Base-by-base conservation (phyloP, 2,797 vertebrate species). In the Neostethus bicornis region DNA sequence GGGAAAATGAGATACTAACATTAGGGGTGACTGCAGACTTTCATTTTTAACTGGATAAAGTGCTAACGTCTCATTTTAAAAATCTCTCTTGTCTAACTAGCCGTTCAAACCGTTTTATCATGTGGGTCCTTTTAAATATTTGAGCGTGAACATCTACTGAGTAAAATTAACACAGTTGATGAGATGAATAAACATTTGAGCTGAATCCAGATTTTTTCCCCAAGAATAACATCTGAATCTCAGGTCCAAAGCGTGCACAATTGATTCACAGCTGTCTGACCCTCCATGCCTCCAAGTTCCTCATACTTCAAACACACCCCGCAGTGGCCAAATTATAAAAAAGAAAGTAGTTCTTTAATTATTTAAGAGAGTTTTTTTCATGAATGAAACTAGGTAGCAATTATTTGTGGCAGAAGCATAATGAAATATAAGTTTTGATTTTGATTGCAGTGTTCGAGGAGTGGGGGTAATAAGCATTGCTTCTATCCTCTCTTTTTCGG, bases 231-330 rank as follows among this genome's bases (percentile, higher is more conserved):
- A 81, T 83, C 73, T 70, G 77, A 85, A 35, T 57, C 53, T 45
- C 52, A 5, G 61, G 62, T 74, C 87, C 85, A 86, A 85, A 85
- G 79, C 52, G 68, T 79, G 72, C 54, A 68, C 77, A 75, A 73
- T 72, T 73, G 81, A 75, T 67, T 54, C 77, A 70, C 82, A 88
- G 82, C 76, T 88, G 82, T 85, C 75, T 80, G 79, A 82, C 43
- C 59, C 51, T 58, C 50, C 57, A 38, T 10, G 5, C 13, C 67
- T 50, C 4, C 47, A 56, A 77, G 80, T 82, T 85, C 73, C 81
- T 63, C 75, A 32, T n/a, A 59, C 51, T 73, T 61, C 64, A 78
- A 85, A 83, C 74, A 77, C 44, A 49, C 60, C 60, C 50, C 19
- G 37, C 49, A 65, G 44, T 51, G 39, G 49, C 58, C 70, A 78